Percentiles rank a stretch among this genome's conserved stretches.
Conservation (phyloP, 1,140 invertebrate genomes). For the Hyposmocoma kahamanoa region DNA sequence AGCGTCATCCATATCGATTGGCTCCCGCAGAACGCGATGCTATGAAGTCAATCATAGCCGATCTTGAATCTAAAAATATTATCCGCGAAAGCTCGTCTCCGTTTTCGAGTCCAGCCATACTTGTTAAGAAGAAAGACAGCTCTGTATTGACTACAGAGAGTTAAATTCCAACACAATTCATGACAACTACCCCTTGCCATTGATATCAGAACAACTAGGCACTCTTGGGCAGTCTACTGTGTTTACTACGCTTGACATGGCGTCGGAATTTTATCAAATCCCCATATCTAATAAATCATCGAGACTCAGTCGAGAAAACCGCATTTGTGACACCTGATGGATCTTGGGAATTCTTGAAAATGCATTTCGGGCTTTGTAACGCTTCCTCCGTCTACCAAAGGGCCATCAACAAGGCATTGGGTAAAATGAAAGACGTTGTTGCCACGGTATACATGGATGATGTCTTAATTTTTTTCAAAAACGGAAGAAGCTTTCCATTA, state of each 20-base stretch:
- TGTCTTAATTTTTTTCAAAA: constrained; percentile 15
- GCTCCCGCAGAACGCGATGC: constrained; percentile 12
- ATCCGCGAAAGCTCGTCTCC: constrained; percentile 15
- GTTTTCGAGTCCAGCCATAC: constrained; percentile 20
- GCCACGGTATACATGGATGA: constrained; percentile 25
- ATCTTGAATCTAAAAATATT: constrained; percentile 11
- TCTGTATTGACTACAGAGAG: constrained; percentile 28
- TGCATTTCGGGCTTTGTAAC: constrained; percentile 18
- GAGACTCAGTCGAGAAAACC: constrained; percentile 34
- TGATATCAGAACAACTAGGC: constrained; percentile 55
- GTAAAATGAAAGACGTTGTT: constrained; percentile 12
- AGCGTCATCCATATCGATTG: constrained; percentile 29
- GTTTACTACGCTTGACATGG: constrained; percentile 53
- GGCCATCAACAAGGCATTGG: constrained; percentile 51
- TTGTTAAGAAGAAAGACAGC: constrained; percentile 29
- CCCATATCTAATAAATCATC: constrained; percentile 9
- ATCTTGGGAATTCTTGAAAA: constrained; percentile 29
- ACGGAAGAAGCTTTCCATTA: constrained; percentile 13
- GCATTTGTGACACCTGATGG: constrained; percentile 39
- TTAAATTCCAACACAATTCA: constrained; percentile 12
- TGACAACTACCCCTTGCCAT: constrained; percentile 24
- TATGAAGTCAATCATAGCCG: constrained; percentile 8
- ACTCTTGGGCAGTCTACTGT: constrained; percentile 29
- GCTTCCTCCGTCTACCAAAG: constrained; percentile 33
- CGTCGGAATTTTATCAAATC: constrained; percentile 48